Base-by-base conservation (phyloP, 2,888 invertebrate genomes). In the Phanerotoma sp. region DNA sequence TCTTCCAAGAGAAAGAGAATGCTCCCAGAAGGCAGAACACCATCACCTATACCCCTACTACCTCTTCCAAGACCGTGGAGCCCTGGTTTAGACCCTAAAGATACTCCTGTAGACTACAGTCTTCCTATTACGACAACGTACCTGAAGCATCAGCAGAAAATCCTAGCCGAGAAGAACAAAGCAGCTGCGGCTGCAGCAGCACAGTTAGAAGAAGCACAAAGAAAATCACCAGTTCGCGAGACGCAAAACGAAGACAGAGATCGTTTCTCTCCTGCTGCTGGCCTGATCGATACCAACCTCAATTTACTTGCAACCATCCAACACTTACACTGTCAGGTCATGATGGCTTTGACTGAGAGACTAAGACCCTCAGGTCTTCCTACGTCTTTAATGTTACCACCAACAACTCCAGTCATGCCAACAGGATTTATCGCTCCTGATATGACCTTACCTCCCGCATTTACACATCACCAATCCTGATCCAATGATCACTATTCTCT, bases 121-220 rank as follows among this genome's bases (percentile, higher is more conserved):
- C 84, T 93, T 69, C 93, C 94, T 42, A 93, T 93, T 65, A 94
- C 93, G 44, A 92, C 93, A 49, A 90, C 92, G 30, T 93, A 93
- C 79, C 80, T 94, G 77, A 91, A 91, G 75, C 86, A 91, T 71
- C 91, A 91, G 82, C 82, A 89, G 73, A 88, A 83, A 75, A 80
- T 91, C 77, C 86, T 54, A 77, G 85, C 66, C 78, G 81, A 70
- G 83, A 85, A 73, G 82, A 84, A 68, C 82, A 85, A 68, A 57
- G 83, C 51, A n/a, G 64, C 66, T 48, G 68, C 60, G 16, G 64
- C 66, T 42, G 66, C 45, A 37, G 53, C 45, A 75, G n/a, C n/a
- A n/a, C n/a, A n/a, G n/a, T 69, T 71, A 69, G 49, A 41, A n/a
- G 57, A 78, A 75, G 77, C 72, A 77, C 79, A 77, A 79, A 77